phyloP scores from a whole-genome alignment of 2,797 vertebrate genomes.

The Gymnothorax javanicus region DNA sequence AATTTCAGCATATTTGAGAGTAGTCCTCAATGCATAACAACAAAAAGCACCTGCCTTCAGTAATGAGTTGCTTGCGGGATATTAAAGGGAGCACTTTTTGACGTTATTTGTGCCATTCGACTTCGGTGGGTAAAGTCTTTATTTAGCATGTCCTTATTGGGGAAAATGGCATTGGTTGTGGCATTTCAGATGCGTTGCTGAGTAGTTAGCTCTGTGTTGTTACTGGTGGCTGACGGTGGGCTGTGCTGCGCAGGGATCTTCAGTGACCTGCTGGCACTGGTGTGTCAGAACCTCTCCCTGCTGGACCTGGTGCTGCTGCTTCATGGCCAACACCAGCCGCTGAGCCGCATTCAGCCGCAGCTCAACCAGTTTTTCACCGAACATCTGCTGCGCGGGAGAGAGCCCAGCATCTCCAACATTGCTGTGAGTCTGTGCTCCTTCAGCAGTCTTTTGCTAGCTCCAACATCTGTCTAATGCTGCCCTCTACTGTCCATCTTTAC shows the following conservation, averaged over 20 bases:
- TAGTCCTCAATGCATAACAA: too few relatives aligned
- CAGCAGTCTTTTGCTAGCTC: not conserved
- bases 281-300: slow-evolving; percentile 93
- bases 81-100: too few relatives aligned
- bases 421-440: slow-evolving; percentile 66
- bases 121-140: not conserved
- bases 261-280: slow-evolving; percentile 85
- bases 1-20: too few relatives aligned
- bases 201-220: not conserved
- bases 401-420: slow-evolving; percentile 85
- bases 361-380: slow-evolving; percentile 86
- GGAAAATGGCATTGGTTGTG: not conserved
- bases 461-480: too few relatives aligned
- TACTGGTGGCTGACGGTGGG: not conserved
- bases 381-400: slow-evolving; percentile 84
- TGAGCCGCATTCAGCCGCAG: slow-evolving; percentile 87
- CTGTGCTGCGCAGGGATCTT: slow-evolving; percentile 77
- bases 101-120: too few relatives aligned
- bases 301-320: slow-evolving; percentile 91
- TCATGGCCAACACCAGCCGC: slow-evolving; percentile 88
- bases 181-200: not conserved
- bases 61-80: too few relatives aligned
- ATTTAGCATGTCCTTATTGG: not conserved
- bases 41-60: too few relatives aligned
- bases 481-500: not conserved